Conservation (phyloP, 2,797 vertebrate genomes). For the Serranus cabrilla region DNA sequence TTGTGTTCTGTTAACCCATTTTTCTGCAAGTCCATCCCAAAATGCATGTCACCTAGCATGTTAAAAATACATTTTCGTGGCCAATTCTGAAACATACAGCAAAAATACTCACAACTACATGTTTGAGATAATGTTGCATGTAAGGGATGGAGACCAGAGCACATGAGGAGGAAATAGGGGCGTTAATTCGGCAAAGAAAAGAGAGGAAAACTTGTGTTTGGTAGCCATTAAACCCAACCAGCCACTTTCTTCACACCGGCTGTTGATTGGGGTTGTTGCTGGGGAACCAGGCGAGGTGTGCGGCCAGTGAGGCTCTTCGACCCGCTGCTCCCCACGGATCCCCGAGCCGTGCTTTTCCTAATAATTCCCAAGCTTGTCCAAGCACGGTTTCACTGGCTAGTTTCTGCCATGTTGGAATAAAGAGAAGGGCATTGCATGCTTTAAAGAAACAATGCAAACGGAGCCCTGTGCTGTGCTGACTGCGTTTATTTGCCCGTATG, state of each 20-base stretch:
- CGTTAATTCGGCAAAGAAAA: background rate
- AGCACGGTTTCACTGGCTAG: background rate
- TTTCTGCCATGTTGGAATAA: slow-evolving; percentile 38
- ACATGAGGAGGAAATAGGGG: background rate
- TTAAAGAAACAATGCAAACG: slow-evolving; percentile 25
- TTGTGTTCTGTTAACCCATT: background rate
- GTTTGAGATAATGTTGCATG: background rate
- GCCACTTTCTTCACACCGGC: slow-evolving; percentile 10
- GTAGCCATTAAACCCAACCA: slow-evolving; percentile 29
- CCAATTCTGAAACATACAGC: background rate
- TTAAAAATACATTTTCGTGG: background rate
- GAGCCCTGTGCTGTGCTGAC: background rate
- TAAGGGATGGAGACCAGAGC: accelerated
- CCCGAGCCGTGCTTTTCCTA: slow-evolving; percentile 15
- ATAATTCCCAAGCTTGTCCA: background rate
- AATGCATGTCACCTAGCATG: slow-evolving; percentile 2
- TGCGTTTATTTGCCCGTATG: slow-evolving; percentile 35
- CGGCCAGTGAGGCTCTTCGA: slow-evolving; percentile 14
- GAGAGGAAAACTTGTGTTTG: background rate
- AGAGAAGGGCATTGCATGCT: slow-evolving; percentile 1
- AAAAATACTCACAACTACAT: background rate
- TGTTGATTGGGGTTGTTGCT: slow-evolving; percentile 31
- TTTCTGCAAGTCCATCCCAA: background rate
- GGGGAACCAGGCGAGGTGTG: slow-evolving; percentile 57
- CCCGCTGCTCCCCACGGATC: slow-evolving; percentile 13